Conservation (phyloP, 2,113 vertebrate species). For the Chinchilla lanigera region DNA sequence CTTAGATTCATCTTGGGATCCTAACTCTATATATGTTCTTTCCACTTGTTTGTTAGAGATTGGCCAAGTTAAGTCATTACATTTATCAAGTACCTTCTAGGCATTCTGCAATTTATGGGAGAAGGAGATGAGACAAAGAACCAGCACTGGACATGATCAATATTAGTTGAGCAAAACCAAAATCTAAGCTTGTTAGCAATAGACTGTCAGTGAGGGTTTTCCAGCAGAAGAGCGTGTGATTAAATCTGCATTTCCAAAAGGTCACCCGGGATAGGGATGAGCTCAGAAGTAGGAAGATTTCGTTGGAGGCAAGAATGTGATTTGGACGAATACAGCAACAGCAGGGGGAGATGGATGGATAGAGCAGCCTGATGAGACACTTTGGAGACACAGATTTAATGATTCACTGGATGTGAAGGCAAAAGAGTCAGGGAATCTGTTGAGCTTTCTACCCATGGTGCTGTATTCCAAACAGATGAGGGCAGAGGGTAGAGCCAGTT, state of each 20-base stretch:
- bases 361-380: background rate
- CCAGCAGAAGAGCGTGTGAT: background rate
- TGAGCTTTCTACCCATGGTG: background rate
- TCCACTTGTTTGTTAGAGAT: slow-evolving; percentile 18
- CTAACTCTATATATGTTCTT: background rate
- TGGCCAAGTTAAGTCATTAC: background rate
- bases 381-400: background rate
- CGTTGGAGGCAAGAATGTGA: background rate
- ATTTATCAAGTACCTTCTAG: background rate
- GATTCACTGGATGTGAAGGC: background rate
- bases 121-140: background rate
- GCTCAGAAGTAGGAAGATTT: background rate
- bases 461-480: background rate
- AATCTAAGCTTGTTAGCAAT: background rate
- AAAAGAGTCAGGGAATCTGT: background rate
- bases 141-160: background rate
- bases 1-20: background rate
- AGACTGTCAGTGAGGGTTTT: background rate
- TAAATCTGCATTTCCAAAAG: slow-evolving; percentile 27
- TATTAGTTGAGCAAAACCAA: background rate
- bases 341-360: background rate
- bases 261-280: background rate
- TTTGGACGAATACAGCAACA: background rate
- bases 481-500: background rate
- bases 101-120: background rate